These are phyloP conservation scores for Acanthiza pusilla DNA, from an alignment of 2,797 vertebrate genomes.

Conservation along the genomic window DNA sequence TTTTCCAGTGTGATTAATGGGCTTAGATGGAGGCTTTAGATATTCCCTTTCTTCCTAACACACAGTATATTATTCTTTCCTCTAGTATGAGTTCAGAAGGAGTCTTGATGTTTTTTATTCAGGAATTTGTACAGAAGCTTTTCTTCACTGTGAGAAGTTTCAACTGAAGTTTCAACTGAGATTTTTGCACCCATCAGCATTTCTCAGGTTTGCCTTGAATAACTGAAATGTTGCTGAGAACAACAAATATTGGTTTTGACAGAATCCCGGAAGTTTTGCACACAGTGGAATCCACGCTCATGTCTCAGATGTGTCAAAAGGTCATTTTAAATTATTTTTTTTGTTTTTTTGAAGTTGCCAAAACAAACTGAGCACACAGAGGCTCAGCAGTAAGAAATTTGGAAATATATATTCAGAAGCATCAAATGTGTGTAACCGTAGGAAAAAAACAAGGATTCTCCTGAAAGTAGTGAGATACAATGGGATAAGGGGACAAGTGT, in stretches of 20 bases:
- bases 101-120: background rate
- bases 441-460: background rate
- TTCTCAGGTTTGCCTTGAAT: background rate
- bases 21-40: background rate
- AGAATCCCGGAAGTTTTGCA: background rate
- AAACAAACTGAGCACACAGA: background rate
- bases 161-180: background rate
- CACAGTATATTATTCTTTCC: background rate
- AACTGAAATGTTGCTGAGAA: slow-evolving; percentile 24
- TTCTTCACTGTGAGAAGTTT: background rate
- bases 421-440: background rate
- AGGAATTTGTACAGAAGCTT: background rate
- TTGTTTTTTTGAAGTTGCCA: background rate
- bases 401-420: background rate
- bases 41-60: background rate
- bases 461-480: background rate
- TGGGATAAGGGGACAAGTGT: background rate
- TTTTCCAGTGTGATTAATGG: background rate
- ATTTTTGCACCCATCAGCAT: slow-evolving; percentile 7
- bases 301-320: background rate
- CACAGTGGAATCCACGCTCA: background rate
- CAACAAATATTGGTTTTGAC: background rate
- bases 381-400: background rate
- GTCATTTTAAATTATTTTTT: background rate
- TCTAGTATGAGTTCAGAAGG: background rate